Conservation (phyloP, 2,113 vertebrate species). For the Vulpes ferrilata region DNA sequence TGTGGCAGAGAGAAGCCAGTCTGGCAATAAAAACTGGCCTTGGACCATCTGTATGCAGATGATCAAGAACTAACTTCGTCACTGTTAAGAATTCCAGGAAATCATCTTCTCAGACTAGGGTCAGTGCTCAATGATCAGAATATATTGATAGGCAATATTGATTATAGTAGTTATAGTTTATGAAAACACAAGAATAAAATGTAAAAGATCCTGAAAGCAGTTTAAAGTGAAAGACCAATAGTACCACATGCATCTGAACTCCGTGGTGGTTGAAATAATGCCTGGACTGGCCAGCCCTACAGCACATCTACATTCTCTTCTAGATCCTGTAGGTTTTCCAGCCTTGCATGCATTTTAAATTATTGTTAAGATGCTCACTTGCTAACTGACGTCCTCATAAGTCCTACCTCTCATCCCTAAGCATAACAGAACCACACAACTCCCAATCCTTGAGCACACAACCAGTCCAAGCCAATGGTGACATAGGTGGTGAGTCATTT, state of each 20-base stretch:
- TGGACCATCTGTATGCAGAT: background rate
- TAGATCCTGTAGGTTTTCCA: background rate
- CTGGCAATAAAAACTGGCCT: background rate
- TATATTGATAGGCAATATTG: slow-evolving; percentile 29
- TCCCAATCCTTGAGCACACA: background rate
- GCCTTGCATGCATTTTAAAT: background rate
- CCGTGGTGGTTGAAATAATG: background rate
- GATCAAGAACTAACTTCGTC: slow-evolving; percentile 30
- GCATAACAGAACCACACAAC: background rate
- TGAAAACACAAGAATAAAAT: slow-evolving; percentile 11
- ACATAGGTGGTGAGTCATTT: background rate
- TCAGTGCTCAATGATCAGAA: slow-evolving; percentile 8
- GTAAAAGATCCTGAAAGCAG: background rate
- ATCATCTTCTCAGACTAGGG: slow-evolving; percentile 2
- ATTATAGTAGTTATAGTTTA: background rate
- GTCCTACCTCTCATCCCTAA: background rate
- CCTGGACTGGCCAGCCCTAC: background rate
- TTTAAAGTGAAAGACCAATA: slow-evolving; percentile 12
- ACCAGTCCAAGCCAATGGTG: background rate
- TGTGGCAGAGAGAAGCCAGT: background rate
- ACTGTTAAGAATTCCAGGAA: slow-evolving; percentile 1
- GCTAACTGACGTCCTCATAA: background rate
- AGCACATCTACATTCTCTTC: background rate
- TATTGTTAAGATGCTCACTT: background rate
- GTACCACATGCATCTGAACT: background rate